These are phyloP conservation scores for Tachina fera DNA, from an alignment of 2,888 invertebrate genomes.

Conservation along the genomic window DNA sequence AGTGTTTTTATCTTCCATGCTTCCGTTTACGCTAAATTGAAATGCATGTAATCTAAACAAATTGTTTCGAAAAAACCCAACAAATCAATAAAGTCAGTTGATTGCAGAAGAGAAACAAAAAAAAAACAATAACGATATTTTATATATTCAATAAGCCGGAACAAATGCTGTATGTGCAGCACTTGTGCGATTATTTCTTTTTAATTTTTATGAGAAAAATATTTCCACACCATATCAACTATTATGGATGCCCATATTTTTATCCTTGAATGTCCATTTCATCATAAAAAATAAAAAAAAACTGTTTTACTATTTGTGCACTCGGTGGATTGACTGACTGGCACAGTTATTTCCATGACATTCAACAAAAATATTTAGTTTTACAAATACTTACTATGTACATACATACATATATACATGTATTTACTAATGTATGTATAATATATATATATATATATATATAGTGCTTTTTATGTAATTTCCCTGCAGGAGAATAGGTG, in stretches of 20 bases:
- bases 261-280: conserved; percentile 44
- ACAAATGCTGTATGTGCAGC: conserved; percentile 17
- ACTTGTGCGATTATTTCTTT: conserved; percentile 6
- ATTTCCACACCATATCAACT: background rate
- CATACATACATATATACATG: too few relatives aligned
- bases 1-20: background rate
- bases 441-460: too few relatives aligned
- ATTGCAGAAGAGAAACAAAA: conserved; percentile 6
- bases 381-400: too few relatives aligned
- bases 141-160: conserved; percentile 27
- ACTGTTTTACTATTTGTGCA: background rate
- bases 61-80: background rate
- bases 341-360: conserved; percentile 3
- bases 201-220: background rate
- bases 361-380: conserved; percentile 26
- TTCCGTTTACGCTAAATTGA: background rate
- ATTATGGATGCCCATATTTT: background rate
- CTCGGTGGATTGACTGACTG: background rate
- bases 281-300: conserved; percentile 12
- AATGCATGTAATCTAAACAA: conserved; percentile 4
- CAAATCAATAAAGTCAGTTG: background rate
- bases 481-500: too few relatives aligned
- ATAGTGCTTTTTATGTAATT: too few relatives aligned
- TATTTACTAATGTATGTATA: too few relatives aligned
- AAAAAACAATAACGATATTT: conserved; percentile 5